Conservation (phyloP, 2,113 vertebrate genomes). For the Acrocephalus arundinaceus region DNA sequence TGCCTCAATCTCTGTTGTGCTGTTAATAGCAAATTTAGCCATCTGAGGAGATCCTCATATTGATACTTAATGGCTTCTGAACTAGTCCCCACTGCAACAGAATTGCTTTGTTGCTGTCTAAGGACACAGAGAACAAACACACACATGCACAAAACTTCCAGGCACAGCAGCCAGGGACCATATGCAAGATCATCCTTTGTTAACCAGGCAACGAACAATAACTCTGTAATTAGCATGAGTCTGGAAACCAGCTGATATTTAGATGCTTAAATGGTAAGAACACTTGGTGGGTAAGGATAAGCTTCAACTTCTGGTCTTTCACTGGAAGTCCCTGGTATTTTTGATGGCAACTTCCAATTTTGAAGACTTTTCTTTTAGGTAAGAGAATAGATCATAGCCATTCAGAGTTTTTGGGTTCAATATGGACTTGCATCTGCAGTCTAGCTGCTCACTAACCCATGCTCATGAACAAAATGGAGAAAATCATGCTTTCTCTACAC, state of each 20-base stretch:
- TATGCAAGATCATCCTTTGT: not conserved
- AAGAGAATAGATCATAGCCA: accelerated
- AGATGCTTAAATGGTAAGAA: not conserved
- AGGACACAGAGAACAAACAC: not conserved
- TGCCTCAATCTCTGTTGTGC: conserved; percentile 2
- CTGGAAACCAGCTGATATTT: not conserved
- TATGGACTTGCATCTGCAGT: not conserved
- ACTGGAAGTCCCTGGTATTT: not conserved
- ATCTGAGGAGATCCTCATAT: conserved; percentile 2
- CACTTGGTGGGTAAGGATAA: not conserved
- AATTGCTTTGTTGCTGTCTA: conserved; percentile 30
- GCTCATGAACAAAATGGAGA: not conserved
- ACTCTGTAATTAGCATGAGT: not conserved
- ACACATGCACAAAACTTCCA: not conserved
- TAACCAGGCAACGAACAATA: not conserved
- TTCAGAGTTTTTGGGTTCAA: not conserved
- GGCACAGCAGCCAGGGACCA: not conserved
- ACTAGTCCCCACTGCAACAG: not conserved
- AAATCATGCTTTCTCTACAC: not conserved
- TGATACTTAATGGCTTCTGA: conserved; percentile 30
- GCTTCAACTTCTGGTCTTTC: not conserved
- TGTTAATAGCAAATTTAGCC: conserved; percentile 34
- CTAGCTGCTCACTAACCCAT: not conserved
- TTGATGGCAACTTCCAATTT: not conserved
- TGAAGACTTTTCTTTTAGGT: not conserved